These are phyloP conservation scores for Lasiurus cinereus DNA, from an alignment of 2,113 vertebrate genomes.

Conservation along the genomic window DNA sequence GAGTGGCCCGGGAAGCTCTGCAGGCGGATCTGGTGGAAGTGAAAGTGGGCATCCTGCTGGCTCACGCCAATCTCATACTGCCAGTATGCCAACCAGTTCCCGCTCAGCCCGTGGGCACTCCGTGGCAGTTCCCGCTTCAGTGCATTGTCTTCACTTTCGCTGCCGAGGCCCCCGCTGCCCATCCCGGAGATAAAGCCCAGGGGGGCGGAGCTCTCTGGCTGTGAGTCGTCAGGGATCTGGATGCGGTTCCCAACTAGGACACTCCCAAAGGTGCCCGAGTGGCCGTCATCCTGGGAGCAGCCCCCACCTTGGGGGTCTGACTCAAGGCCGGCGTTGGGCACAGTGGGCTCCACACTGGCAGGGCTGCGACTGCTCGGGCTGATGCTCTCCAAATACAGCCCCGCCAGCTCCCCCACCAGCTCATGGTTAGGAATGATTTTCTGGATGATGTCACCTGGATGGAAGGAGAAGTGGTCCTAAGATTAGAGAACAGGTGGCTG, in stretches of 20 bases:
- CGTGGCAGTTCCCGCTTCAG: constrained; percentile 95
- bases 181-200: constrained; percentile 85
- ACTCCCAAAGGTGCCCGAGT: constrained; percentile 97
- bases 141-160: constrained; percentile 88
- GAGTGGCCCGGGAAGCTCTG: constrained; percentile 96
- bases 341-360: constrained; percentile 72
- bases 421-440: constrained; percentile 93
- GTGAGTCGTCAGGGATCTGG: constrained; percentile 91
- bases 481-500: background rate
- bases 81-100: constrained; percentile 99
- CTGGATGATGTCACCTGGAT: constrained; percentile 91
- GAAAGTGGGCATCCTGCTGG: constrained; percentile 96
- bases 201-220: constrained; percentile 75
- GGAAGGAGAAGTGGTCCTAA: constrained; percentile 25
- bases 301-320: constrained; percentile 81
- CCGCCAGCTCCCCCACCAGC: constrained; percentile 93
- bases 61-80: constrained; percentile 98
- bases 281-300: constrained; percentile 88
- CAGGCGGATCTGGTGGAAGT: constrained; percentile 98
- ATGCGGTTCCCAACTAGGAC: constrained; percentile 97
- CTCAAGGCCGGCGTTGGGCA: constrained; percentile 70
- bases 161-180: constrained; percentile 79
- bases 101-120: constrained; percentile 93
- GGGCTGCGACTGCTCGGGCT: constrained; percentile 86
- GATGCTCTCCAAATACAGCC: constrained; percentile 91